Percentiles rank a stretch among this genome's conserved stretches.
Evolutionary conservation across 2,113 vertebrate species (phyloP).

Genomic region (Atherinomorus stipes): DNA sequence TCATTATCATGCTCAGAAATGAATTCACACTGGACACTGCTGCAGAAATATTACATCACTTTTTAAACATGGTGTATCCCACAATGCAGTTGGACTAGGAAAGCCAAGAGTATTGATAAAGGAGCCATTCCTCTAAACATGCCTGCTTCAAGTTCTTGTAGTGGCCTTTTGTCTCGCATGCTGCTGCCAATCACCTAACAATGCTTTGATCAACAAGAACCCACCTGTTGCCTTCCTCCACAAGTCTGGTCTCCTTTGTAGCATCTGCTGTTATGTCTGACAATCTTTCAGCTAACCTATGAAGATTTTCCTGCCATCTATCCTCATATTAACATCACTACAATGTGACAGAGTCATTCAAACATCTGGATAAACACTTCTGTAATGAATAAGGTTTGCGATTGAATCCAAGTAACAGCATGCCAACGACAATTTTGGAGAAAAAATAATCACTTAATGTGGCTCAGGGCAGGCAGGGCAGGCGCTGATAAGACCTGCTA

Average conservation of each 20-base stretch:
- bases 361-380: background rate
- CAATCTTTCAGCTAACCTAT: background rate
- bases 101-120: too few relatives aligned
- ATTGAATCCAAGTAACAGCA: too few relatives aligned
- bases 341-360: background rate
- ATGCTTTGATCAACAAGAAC: constrained; percentile 32
- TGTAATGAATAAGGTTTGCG: too few relatives aligned
- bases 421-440: too few relatives aligned
- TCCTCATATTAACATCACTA: background rate
- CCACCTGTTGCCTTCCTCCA: constrained; percentile 54
- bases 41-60: too few relatives aligned
- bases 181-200: constrained; percentile 37
- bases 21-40: too few relatives aligned
- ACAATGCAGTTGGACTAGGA: too few relatives aligned
- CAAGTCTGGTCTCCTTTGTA: constrained; percentile 4
- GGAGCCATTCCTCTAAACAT: background rate
- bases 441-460: too few relatives aligned
- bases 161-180: constrained; percentile 13
- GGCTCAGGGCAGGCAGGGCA: too few relatives aligned
- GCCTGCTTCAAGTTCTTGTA: background rate
- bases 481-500: background rate
- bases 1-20: too few relatives aligned
- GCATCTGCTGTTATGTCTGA: constrained; percentile 43
- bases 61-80: too few relatives aligned
- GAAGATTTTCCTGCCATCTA: background rate